Conservation (phyloP, 2,113 vertebrate species). For the Zosterops pallidus region DNA sequence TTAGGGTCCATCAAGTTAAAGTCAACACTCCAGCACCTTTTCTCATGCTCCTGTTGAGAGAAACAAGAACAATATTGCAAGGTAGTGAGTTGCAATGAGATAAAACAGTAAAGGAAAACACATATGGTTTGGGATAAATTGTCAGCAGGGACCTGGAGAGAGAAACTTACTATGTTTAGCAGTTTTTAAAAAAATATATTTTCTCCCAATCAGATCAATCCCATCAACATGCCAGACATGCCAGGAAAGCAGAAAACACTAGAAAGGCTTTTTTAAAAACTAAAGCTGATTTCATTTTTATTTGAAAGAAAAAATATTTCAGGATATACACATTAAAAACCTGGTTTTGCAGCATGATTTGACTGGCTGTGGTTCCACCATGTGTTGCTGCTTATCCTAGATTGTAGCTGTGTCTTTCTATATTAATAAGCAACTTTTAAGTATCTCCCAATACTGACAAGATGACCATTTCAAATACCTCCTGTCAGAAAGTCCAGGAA, state of each 20-base stretch:
- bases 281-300: neutral
- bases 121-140: neutral
- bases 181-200: neutral
- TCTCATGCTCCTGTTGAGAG: slow-evolving; percentile 91
- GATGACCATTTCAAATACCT: neutral
- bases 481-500: neutral
- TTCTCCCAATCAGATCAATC: neutral
- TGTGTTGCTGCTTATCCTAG: neutral
- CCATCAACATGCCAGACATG: neutral
- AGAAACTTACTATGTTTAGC: neutral
- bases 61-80: slow-evolving; percentile 46
- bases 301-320: neutral
- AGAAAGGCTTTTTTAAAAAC: neutral
- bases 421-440: neutral
- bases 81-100: neutral
- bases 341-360: neutral
- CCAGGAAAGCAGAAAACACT: neutral
- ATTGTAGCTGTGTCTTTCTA: neutral
- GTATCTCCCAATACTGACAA: neutral
- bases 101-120: neutral
- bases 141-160: neutral
- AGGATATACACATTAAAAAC: neutral
- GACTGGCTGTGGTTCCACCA: neutral
- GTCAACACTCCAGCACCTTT: slow-evolving; percentile 98
- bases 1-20: slow-evolving; percentile 99